Evolutionary conservation across 2,888 invertebrate species (phyloP), one percentile per base, ranked within the genome.

Genomic region (Chydorus sphaericus): DNA sequence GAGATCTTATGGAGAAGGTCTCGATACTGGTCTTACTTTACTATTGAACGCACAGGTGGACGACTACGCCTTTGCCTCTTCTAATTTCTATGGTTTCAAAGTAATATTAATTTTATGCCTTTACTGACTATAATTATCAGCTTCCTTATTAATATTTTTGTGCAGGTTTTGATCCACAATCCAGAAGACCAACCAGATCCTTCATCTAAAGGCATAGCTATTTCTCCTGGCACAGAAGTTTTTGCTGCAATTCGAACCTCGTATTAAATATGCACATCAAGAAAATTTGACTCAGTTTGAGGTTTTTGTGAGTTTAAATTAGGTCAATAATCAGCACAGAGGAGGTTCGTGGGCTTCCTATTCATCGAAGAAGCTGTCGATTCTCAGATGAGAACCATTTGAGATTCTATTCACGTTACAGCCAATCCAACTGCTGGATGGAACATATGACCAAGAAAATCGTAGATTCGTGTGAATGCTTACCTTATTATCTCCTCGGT

Each of bases 101-200:
- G 55, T 55, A 36, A n/a, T 16, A 39, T 11, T 39, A n/a, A 39
- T 2, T 4, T 16, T 20, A 3, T 39, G 16, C n/a, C n/a, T n/a
- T n/a, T n/a, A n/a, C n/a, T n/a, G n/a, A n/a, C n/a, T n/a, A n/a
- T n/a, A 3, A 39, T 39, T 38, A n/a, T 38, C 20, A 4, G 16
- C 2, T 48, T n/a, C n/a, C n/a, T n/a, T n/a, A n/a, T n/a, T n/a
- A n/a, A n/a, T n/a, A n/a, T n/a, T n/a, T n/a, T n/a, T n/a, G n/a
- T n/a, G n/a, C n/a, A 54, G 55, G 55, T 55, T 29, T 36, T 55
- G 23, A 28, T 55, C 16, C 55, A 55, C 11, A 48, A 55, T 33
- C 55, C 55, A 16, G 48, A 55, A 48, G 55, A 55, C 33, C 48
- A 49, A 28, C 55, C 55, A 6, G 37, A 55, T 33, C 48, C 55